Evolutionary conservation across 2,797 vertebrate species (phyloP), one percentile per base, ranked within the genome.

Genomic region (Tinamus major): DNA sequence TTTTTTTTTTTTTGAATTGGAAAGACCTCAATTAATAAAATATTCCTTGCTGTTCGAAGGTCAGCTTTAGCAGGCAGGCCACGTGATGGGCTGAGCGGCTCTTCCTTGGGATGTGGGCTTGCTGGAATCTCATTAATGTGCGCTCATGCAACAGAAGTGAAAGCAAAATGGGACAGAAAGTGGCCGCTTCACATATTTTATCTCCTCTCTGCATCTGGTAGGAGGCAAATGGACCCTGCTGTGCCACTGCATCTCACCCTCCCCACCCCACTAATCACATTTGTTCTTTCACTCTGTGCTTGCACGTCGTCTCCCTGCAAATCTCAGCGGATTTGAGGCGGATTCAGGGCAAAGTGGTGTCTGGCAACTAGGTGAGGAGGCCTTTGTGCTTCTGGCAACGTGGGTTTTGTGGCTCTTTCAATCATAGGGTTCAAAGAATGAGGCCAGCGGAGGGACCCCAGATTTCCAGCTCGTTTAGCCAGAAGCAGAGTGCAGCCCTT

Each of bases 21-120:
- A 91, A 85, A 92, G 75, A 89, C 88, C 59, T 94, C 85, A 92
- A 89, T 96, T 95, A 96, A 95, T 96, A 92, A 91, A 92, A 86
- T 79, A 92, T 85, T 88, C 88, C 71, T 90, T 78, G 0, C 90
- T 95, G 91, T 90, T 59, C 82, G 49, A 71, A 95, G 93, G 91
- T 94, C 90, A 89, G 72, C 33, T 83, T 89, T 69, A 72, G 65
- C 90, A 93, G 72, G 12, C 6, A 0, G 69, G 65, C 44, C 75
- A 79, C 8, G 0, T 26, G 85, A 92, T 86, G 46, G 83, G 86
- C 86, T 48, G 87, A 87, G 80, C 29, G 65, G 44, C 77, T 95
- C 83, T 90, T 95, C 81, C 69, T 84, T 1, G 4, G 87, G 71
- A 79, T 76, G 42, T 42, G 68, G 92, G 83, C 87, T 49, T 1